Percentiles rank a stretch among this genome's conserved stretches.
Evolutionary conservation across 2,888 invertebrate genomes (phyloP).

Genomic region (Mesorhabditis sp.): DNA sequence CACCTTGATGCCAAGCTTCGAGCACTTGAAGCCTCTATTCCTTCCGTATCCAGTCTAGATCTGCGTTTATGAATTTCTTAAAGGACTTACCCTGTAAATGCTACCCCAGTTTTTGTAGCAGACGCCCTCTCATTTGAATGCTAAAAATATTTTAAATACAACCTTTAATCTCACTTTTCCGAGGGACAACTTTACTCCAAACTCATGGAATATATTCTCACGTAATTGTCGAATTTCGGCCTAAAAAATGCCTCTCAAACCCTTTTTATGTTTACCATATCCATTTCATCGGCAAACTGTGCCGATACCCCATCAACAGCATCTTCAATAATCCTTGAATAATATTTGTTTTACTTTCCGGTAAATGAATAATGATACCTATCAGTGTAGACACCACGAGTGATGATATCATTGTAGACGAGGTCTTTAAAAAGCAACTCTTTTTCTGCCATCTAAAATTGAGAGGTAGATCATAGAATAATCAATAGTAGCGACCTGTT

Average conservation of each 20-base stretch:
- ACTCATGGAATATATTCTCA: no score
- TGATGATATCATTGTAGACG: slow-evolving; percentile 22
- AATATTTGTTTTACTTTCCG: neutral
- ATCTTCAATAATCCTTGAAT: neutral
- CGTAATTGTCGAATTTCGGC: no score
- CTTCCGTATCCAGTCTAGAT: neutral
- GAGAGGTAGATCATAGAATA: neutral
- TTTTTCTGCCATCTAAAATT: slow-evolving; percentile 1
- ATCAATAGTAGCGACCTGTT: neutral
- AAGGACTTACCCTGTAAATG: no score
- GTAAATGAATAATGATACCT: slow-evolving; percentile 5
- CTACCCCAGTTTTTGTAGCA: no score
- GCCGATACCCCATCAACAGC: neutral
- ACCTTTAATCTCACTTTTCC: no score
- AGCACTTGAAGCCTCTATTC: neutral
- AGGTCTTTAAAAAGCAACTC: slow-evolving; percentile 20
- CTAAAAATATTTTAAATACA: no score
- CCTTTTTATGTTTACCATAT: neutral
- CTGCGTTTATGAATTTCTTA: no score
- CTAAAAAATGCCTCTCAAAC: no score
- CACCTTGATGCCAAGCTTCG: slow-evolving; percentile 6
- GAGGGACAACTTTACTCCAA: no score
- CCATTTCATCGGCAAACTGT: neutral
- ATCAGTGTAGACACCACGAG: slow-evolving; percentile 22
- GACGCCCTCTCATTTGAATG: no score